Conservation (phyloP, 2,797 vertebrate species). For the Sarcoramphus papa region DNA sequence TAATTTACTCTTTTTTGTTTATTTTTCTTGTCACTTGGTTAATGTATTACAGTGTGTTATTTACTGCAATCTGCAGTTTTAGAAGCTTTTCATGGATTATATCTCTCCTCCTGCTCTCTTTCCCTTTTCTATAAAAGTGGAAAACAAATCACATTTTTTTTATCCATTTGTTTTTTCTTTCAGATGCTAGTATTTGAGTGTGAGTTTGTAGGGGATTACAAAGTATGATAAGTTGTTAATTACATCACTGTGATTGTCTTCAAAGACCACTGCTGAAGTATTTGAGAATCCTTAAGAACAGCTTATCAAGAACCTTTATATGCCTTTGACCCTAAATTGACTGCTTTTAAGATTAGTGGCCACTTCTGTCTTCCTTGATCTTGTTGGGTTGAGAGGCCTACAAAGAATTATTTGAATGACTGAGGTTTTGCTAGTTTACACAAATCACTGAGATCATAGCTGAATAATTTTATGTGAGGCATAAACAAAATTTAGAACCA, state of each 20-base stretch:
- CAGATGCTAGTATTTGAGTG: not conserved
- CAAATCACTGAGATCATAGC: not conserved
- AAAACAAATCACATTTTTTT: not conserved
- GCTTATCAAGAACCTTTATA: not conserved
- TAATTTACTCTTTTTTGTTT: not conserved
- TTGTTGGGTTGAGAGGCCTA: not conserved
- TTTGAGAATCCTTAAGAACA: not conserved
- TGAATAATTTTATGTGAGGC: not conserved
- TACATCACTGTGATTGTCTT: not conserved
- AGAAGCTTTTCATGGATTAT: not conserved
- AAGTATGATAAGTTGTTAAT: not conserved
- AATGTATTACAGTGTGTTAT: not conserved
- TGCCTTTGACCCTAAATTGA: not conserved
- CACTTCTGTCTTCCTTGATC: not conserved
- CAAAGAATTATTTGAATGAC: not conserved
- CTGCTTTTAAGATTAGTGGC: not conserved
- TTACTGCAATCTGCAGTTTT: not conserved
- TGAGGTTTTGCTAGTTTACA: not conserved
- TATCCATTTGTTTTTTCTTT: not conserved
- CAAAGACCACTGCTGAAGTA: not conserved
- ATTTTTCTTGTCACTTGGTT: not conserved
- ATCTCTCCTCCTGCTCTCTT: not conserved
- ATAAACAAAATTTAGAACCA: not conserved
- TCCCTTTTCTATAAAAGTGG: not conserved
- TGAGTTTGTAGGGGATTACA: not conserved